Conservation (phyloP, 2,113 vertebrate species). For the Prolemur simus region DNA sequence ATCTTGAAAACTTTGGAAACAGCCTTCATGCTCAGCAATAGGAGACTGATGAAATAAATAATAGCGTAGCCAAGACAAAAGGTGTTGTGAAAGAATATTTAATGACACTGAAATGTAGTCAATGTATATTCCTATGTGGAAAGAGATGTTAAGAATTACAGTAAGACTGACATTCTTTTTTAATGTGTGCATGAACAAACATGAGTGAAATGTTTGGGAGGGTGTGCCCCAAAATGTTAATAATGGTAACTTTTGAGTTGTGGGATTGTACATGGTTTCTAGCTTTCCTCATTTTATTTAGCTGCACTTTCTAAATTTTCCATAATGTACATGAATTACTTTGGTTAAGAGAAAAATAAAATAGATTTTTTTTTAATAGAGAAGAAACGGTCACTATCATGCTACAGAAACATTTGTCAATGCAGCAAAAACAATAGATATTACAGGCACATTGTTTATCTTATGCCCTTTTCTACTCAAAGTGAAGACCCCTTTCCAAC, state of each 20-base stretch:
- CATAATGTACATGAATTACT: not conserved
- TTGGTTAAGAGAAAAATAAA: slow-evolving; percentile 43
- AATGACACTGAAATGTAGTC: not conserved
- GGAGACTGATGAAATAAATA: slow-evolving; percentile 35
- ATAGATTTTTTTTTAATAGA: not conserved
- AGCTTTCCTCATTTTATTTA: not conserved
- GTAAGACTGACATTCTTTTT: not conserved
- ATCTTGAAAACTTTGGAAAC: slow-evolving; percentile 33
- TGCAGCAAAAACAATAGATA: not conserved
- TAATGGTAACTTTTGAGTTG: not conserved
- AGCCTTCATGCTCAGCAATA: slow-evolving; percentile 20
- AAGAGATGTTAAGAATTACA: not conserved
- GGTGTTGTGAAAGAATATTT: not conserved
- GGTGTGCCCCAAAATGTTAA: not conserved
- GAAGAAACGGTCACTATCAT: not conserved
- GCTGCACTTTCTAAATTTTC: slow-evolving; percentile 22
- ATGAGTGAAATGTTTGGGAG: not conserved
- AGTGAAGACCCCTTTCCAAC: slow-evolving; percentile 1
- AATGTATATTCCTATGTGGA: slow-evolving; percentile 11
- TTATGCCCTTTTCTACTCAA: not conserved
- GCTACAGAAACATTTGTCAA: not conserved
- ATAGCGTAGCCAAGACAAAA: not conserved
- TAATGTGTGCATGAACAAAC: not conserved
- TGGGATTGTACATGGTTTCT: not conserved
- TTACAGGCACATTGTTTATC: not conserved